Evolutionary conservation across 2,888 invertebrate genomes (phyloP), one percentile per base, ranked within the genome.

Genomic region (Pandemis cinnamomeana): DNA sequence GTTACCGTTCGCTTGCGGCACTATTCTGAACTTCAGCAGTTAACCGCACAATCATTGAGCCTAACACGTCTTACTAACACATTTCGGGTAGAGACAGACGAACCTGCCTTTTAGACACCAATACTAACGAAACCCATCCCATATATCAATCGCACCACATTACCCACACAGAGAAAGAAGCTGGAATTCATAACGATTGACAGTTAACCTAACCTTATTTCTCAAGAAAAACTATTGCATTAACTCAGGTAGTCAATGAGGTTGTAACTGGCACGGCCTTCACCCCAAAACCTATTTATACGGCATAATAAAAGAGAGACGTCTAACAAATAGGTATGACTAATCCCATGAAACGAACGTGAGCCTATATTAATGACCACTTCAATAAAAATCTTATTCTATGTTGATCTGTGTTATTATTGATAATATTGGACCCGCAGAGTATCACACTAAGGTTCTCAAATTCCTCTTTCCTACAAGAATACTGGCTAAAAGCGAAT

Each of bases 21-120:
- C 84, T 89, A 87, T 87, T 90, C 86, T 90, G 89, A 91, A 92
- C 88, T 91, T 91, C 89, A 89, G 82, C 83, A 80, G 79, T 64
- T 27, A 64, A 58, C 64, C 44, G 64, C 36, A 44, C 69, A 63
- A 60, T 36, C 11, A 46, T 41, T 27, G 13, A 61, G 36, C 42
- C 61, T 68, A 51, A 53, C 27, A 58, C 36, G 15, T 20, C 55
- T 58, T 58, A 63, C 69, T 70, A 46, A 10, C 60, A 66, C 41
- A 60, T 58, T 27, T 61, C 62, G 27, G 27, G 41, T 36, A 58
- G 41, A 64, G 48, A 20, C 60, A 42, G 44, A 42, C 60, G 48
- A 67, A 72, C 67, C 67, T 67, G 61, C 61, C 61, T 67, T 67
- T 61, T 67, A 61, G 41, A 51, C 7, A 15, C 27, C 27, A 36